phyloP scores from a whole-genome alignment of 2,888 invertebrate species.

The Coelinius sp. region DNA sequence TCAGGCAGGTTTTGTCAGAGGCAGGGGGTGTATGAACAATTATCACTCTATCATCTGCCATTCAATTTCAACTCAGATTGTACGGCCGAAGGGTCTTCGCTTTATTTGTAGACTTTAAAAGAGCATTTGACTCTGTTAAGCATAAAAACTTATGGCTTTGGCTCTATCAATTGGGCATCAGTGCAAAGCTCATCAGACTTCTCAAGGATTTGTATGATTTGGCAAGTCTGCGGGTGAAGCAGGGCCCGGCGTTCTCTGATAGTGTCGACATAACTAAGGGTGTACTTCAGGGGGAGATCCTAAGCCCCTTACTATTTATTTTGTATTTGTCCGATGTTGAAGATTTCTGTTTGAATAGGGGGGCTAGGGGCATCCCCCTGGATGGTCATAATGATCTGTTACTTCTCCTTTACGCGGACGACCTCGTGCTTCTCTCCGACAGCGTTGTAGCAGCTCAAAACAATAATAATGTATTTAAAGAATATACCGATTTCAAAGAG shows the following conservation, averaged over 20 bases:
- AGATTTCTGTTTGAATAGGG: slow-evolving; percentile 21
- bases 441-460: not conserved
- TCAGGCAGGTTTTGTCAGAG: slow-evolving; percentile 38
- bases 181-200: slow-evolving; percentile 43
- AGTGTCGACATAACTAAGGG: slow-evolving; percentile 28
- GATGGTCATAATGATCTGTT: slow-evolving; percentile 32
- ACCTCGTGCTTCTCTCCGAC: slow-evolving; percentile 41
- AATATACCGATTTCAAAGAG: slow-evolving; percentile 39
- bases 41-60: slow-evolving; percentile 14
- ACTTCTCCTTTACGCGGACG: slow-evolving; percentile 44
- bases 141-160: slow-evolving; percentile 42
- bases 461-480: slow-evolving; percentile 36
- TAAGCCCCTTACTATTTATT: slow-evolving; percentile 29
- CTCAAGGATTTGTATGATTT: slow-evolving; percentile 26
- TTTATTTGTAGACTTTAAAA: slow-evolving; percentile 33
- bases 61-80: slow-evolving; percentile 21
- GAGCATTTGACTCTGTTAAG: slow-evolving; percentile 34
- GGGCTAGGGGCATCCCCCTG: slow-evolving; percentile 32
- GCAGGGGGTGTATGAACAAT: slow-evolving; percentile 34
- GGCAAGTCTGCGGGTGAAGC: slow-evolving; percentile 20
- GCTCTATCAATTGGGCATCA: slow-evolving; percentile 36
- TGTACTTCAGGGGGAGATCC: slow-evolving; percentile 42
- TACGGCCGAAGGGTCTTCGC: slow-evolving; percentile 4
- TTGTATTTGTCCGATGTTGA: slow-evolving; percentile 38
- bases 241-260: not conserved